phyloP scores from a whole-genome alignment of 2,797 vertebrate genomes.

The Sciaenops ocellatus region DNA sequence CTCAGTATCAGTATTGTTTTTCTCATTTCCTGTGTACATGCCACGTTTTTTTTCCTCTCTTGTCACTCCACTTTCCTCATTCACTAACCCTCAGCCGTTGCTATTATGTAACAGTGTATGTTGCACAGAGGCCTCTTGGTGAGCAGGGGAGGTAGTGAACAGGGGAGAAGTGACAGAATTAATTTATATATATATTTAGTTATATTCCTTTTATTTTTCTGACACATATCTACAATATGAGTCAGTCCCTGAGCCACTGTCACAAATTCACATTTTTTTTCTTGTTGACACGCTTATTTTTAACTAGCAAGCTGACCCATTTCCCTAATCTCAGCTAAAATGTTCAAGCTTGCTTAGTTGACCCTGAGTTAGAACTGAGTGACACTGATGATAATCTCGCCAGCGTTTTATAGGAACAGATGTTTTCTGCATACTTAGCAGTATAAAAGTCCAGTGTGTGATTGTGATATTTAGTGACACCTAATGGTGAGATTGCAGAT shows the following conservation, averaged over 20 bases:
- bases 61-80: background rate
- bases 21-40: background rate
- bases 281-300: background rate
- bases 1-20: background rate
- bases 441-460: too few species aligned
- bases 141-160: too few species aligned
- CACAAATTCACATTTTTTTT: background rate
- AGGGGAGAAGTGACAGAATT: too few species aligned
- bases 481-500: too few species aligned
- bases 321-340: slow-evolving; percentile 4
- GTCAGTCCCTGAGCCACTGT: background rate
- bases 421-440: background rate
- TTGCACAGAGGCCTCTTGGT: too few species aligned
- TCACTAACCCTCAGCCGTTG: too few species aligned
- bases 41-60: background rate
- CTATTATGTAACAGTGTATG: too few species aligned
- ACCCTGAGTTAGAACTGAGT: background rate
- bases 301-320: background rate
- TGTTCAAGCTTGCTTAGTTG: background rate
- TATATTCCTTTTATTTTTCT: background rate
- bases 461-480: too few species aligned
- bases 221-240: background rate
- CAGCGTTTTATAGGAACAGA: slow-evolving; percentile 10
- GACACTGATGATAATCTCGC: slow-evolving; percentile 9
- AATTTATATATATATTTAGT: too few species aligned